Evolutionary conservation across 2,888 invertebrate genomes (phyloP).

Genomic region (Drosophila pegasa): DNA sequence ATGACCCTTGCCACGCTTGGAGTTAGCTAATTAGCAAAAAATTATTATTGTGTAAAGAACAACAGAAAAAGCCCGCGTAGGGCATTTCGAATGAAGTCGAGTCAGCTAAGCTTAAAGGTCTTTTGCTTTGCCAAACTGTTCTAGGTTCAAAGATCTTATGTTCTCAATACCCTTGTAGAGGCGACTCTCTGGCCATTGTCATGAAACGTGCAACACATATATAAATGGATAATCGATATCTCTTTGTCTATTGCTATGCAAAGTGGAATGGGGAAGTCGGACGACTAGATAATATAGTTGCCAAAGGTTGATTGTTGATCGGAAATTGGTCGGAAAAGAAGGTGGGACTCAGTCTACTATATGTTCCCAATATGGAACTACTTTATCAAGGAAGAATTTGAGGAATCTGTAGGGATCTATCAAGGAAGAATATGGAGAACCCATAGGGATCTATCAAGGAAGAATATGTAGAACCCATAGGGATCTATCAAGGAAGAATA

Average conservation of each 20-base stretch:
- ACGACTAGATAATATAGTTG: background rate
- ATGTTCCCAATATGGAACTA: background rate
- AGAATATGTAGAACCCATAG: background rate
- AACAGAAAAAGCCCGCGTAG: background rate
- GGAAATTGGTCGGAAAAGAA: background rate
- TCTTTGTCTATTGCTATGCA: too few relatives aligned
- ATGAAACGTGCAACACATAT: background rate
- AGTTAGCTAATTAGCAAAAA: slow-evolving; percentile 15
- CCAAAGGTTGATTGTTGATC: background rate
- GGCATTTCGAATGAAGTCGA: background rate
- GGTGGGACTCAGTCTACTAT: background rate
- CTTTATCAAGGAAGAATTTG: background rate
- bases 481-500: background rate
- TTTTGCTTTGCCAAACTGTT: background rate
- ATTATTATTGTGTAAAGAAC: background rate
- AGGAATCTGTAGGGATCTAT: background rate
- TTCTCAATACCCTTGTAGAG: background rate
- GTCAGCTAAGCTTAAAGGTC: background rate
- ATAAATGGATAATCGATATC: background rate
- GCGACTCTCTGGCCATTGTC: background rate
- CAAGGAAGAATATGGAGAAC: too few relatives aligned
- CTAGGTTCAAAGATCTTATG: background rate
- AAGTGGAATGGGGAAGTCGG: too few relatives aligned
- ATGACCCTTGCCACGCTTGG: background rate
- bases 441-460: too few relatives aligned